Evolutionary conservation across 2,888 invertebrate genomes (phyloP), one percentile per base, ranked within the genome.

Genomic region (Drosophila austrosaltans): DNA sequence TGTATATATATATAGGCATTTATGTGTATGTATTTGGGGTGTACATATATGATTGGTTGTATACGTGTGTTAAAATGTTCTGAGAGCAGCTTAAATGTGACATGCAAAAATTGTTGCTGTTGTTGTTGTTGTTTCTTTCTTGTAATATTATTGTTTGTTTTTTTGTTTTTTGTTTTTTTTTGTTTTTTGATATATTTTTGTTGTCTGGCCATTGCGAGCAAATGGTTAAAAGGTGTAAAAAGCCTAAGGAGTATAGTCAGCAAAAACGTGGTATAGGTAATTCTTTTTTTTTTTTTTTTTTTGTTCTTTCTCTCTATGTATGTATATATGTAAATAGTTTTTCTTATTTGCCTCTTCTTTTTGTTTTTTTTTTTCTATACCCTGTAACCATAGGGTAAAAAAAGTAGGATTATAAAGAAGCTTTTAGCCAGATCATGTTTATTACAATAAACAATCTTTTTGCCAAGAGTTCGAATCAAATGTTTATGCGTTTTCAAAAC

Each of bases 231-330:
- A 89, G 90, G 90, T 90, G 90, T 90, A 90, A 91, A 90, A 91
- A 91, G 91, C 90, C 90, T 90, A 90, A 90, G 88, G 90, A 91
- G 83, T 90, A 90, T 85, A 91, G 90, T 90, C 91, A 91, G 91
- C 90, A 90, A 90, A 89, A 90, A 87, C 89, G 48, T 48, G 88
- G 78, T 89, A 80, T 77, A 87, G 77, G 79, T 82, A 76, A 70
- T 76, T 83, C 71, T 72, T 40, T 79, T 57, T 22, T 69, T 44
- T 30, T 32, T 68, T 59, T 66, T 74, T 67, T 60, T 32, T 22
- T 70, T 25, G 16, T 66, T 54, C 12, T 57, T 57, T 30, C 44
- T 77, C 75, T 66, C 70, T 74, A 56, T 68, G 60, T 58, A 36
- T 36, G 36, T 63, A 58, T 66, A 74, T 76, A 69, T 81, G 70